A percentile compares a stretch with the other conserved stretches of the same genome.
phyloP scores from a whole-genome alignment of 2,888 invertebrate species.

The Stenichneumon culpator region DNA sequence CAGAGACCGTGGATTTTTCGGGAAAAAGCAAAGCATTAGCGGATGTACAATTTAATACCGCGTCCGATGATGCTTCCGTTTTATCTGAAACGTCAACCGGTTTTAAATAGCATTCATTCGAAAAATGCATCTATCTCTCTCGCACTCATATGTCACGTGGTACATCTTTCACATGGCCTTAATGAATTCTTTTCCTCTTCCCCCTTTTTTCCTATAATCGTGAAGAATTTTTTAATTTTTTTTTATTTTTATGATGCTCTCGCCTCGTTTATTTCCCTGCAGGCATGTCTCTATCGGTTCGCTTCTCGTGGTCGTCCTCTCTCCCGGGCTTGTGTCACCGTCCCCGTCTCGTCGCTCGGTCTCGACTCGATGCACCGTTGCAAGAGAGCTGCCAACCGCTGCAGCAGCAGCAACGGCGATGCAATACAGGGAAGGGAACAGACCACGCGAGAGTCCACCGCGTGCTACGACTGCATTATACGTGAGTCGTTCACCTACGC shows the following conservation, averaged over 20 bases:
- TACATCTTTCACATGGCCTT: no score
- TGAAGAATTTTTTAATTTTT: not conserved
- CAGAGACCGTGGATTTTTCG: no score
- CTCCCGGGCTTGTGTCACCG: constrained; percentile 51
- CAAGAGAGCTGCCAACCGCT: constrained; percentile 11
- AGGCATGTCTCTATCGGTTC: constrained; percentile 21
- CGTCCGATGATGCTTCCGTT: no score
- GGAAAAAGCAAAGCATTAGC: no score
- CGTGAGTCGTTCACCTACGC: constrained; percentile 66
- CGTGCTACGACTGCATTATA: constrained; percentile 56
- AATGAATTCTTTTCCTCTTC: not conserved
- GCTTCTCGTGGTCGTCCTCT: constrained; percentile 17
- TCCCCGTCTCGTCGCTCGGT: constrained; percentile 42
- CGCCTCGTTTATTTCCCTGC: constrained; percentile 25
- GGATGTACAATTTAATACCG: no score
- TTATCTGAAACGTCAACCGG: no score
- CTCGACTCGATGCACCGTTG: constrained; percentile 49
- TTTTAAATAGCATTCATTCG: no score
- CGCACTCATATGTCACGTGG: no score
- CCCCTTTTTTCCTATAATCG: not conserved
- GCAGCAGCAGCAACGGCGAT: not conserved
- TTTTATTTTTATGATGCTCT: not conserved
- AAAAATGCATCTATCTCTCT: no score
- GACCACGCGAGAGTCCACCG: constrained; percentile 54
- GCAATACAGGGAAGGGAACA: constrained; percentile 28